Base-by-base conservation (phyloP, 2,113 vertebrate species). In the Cathartes aura region DNA sequence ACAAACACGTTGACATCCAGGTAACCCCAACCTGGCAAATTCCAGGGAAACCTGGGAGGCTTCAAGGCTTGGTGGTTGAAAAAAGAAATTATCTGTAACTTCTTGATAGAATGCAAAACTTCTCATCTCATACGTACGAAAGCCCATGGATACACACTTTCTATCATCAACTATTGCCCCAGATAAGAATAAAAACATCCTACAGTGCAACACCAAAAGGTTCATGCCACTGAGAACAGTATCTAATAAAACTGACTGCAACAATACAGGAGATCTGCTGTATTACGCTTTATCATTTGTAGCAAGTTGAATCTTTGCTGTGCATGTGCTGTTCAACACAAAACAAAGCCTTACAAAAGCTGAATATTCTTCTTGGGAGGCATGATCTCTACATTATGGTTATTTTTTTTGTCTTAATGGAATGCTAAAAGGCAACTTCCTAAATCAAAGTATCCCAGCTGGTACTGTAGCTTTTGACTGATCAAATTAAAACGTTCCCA, bases 71-170 rank as follows among this genome's bases (percentile, higher is more conserved):
- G 3, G 3, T 11, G 26, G 26, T 3, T 32, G 30, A 59, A 74
- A 70, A 66, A n/a, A 53, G 6, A 34, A 59, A 82, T 82, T 21
- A 43, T 26, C 32, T 36, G 0, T 7, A 13, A 47, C 43, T 86
- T 67, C 19, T 21, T 23, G 8, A 40, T 0, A 73, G 19, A 66
- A 45, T 2, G 12, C 11, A 36, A 38, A 85, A 66, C 6, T 82
- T 60, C 50, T 58, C 48, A 15, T 26, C 34, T 76, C 30, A 20
- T 36, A 5, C 0, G 0, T 0, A 55, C 22, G 26, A 29, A 22
- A 26, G n/a, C 40, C 45, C 63, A 36, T 10, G 32, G 38, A 42
- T 9, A 22, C 6, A 26, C 42, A 15, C 47, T 13, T 59, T 40
- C 48, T 8, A 3, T 12, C 4, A 1, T 22, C 75, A 58, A 5